Evolutionary conservation across 2,888 invertebrate genomes (phyloP).

Genomic region (Lasioglossum morio): DNA sequence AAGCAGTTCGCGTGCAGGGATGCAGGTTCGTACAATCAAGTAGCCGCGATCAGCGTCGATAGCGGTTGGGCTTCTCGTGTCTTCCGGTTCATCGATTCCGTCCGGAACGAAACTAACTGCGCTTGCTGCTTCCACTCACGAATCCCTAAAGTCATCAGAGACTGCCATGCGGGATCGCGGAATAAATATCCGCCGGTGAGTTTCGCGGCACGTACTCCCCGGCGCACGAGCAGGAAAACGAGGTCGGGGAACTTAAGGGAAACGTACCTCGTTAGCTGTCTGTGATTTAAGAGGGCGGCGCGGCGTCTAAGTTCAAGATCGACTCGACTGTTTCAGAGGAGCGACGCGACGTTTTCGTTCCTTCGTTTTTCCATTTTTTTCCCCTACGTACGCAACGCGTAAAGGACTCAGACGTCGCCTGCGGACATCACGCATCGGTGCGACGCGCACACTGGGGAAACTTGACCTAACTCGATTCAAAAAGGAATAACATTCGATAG

Average conservation of each 20-base stretch:
- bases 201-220: slow-evolving; percentile 67
- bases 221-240: slow-evolving; percentile 51
- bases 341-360: neutral
- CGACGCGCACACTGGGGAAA: too few relatives aligned
- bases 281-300: slow-evolving; percentile 59
- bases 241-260: slow-evolving; percentile 64
- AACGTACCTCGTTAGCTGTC: slow-evolving; percentile 71
- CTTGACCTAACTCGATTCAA: too few relatives aligned
- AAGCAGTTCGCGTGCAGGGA: slow-evolving; percentile 25
- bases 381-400: neutral
- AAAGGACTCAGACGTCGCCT: neutral
- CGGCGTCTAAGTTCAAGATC: slow-evolving; percentile 63
- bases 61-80: slow-evolving; percentile 48
- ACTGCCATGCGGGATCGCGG: slow-evolving; percentile 64
- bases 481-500: too few relatives aligned
- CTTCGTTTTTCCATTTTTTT: neutral
- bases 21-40: slow-evolving; percentile 50
- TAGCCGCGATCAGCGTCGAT: slow-evolving; percentile 54
- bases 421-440: neutral
- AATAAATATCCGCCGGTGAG: slow-evolving; percentile 69
- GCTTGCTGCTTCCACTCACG: slow-evolving; percentile 68
- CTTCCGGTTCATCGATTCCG: slow-evolving; percentile 63
- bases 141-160: slow-evolving; percentile 68
- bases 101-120: slow-evolving; percentile 27
- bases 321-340: slow-evolving; percentile 34